These are phyloP conservation scores for Oreochromis grahami DNA, from an alignment of 2,797 vertebrate species.

Conservation along the genomic window DNA sequence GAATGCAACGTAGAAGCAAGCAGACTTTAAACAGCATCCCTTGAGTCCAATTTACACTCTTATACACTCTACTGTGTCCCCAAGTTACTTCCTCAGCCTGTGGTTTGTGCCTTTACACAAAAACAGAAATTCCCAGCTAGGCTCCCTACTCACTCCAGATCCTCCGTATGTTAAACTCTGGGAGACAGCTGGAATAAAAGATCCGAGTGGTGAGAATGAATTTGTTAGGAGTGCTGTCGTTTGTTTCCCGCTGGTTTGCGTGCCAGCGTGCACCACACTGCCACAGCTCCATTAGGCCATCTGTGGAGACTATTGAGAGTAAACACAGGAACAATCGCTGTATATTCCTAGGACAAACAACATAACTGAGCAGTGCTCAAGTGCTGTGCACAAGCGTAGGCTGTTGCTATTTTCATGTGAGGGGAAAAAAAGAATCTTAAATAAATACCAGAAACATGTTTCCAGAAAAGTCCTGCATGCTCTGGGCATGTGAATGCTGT, in stretches of 20 bases:
- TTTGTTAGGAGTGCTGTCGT: not conserved
- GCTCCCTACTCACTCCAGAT: not conserved
- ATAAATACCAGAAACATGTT: slow-evolving; percentile 15
- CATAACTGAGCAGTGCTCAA: slow-evolving; percentile 13
- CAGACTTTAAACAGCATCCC: slow-evolving; percentile 12
- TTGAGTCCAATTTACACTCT: slow-evolving; percentile 38
- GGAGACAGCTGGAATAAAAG: not conserved
- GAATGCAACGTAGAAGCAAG: slow-evolving; percentile 7
- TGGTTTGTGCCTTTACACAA: not conserved
- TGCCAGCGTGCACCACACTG: slow-evolving; percentile 15
- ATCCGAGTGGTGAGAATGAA: not conserved
- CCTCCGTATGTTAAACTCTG: not conserved
- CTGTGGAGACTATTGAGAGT: slow-evolving; percentile 33
- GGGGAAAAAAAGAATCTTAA: not conserved
- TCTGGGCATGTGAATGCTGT: not conserved
- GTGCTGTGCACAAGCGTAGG: not conserved
- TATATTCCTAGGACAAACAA: slow-evolving; percentile 45
- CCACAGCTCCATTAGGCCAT: slow-evolving; percentile 39
- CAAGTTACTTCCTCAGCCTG: not conserved
- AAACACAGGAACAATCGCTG: slow-evolving; percentile 55
- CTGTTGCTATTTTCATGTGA: slow-evolving; percentile 13
- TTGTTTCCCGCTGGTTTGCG: slow-evolving; percentile 27
- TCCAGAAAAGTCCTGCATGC: not conserved
- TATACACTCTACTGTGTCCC: not conserved
- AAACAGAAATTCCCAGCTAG: not conserved